These are phyloP conservation scores for Epinotia demarniana DNA, from an alignment of 2,888 invertebrate genomes.

Conservation along the genomic window DNA sequence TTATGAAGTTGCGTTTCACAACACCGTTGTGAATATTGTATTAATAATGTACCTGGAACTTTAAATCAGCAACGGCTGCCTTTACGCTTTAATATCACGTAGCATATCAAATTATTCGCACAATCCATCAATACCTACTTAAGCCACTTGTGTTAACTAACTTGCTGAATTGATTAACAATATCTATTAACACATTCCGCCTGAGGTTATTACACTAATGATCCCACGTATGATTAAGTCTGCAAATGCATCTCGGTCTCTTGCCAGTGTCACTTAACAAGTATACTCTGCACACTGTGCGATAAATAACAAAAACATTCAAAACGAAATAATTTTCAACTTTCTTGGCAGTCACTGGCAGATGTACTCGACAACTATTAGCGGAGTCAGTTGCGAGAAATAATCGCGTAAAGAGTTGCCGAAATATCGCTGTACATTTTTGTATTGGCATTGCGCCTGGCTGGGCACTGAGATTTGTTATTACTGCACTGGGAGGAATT, in stretches of 20 bases:
- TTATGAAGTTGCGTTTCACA: not conserved
- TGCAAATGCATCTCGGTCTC: not conserved
- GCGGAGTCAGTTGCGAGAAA: constrained; percentile 36
- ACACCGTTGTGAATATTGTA: not conserved
- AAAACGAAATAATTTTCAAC: constrained; percentile 32
- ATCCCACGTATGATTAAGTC: not conserved
- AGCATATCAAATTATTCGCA: not conserved
- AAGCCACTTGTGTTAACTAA: constrained; percentile 23
- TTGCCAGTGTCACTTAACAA: not conserved
- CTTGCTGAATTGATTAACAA: constrained; percentile 23
- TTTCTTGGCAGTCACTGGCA: constrained; percentile 37
- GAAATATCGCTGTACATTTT: constrained; percentile 26
- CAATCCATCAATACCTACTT: constrained; percentile 5
- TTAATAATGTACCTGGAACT: not conserved
- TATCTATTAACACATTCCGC: not conserved
- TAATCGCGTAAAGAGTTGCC: constrained; percentile 38
- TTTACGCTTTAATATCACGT: not conserved
- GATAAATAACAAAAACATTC: constrained; percentile 17
- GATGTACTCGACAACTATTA: constrained; percentile 38
- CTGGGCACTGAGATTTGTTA: constrained; percentile 37
- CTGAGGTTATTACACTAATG: not conserved
- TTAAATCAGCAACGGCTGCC: not conserved
- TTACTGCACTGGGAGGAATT: constrained; percentile 27
- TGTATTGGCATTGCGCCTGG: constrained; percentile 41
- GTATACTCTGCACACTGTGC: constrained; percentile 10